A percentile compares a stretch with the other conserved stretches of the same genome.
These are phyloP conservation scores for Phoxinus phoxinus DNA, from an alignment of 2,113 vertebrate genomes.

Conservation along the genomic window DNA sequence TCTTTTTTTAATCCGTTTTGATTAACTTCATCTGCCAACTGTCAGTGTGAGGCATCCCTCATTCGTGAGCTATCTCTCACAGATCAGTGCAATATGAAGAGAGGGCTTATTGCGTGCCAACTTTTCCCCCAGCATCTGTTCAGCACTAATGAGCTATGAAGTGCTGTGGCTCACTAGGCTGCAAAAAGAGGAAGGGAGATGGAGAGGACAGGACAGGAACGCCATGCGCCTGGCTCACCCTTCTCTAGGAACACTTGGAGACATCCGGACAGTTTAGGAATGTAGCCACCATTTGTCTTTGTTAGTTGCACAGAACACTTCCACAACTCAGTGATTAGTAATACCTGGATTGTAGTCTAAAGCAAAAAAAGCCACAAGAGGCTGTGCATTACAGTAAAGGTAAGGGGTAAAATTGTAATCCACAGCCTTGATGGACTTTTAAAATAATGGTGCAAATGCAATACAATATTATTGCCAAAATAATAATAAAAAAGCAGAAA, in stretches of 20 bases:
- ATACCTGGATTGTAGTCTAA: not conserved
- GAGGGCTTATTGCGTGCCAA: conserved; percentile 60
- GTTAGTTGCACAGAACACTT: not conserved
- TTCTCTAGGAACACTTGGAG: conserved; percentile 24
- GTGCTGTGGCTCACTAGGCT: conserved; percentile 52
- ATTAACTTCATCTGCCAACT: conserved; percentile 63
- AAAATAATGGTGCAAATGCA: not conserved
- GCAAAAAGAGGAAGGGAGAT: conserved; percentile 32
- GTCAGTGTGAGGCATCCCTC: conserved; percentile 54
- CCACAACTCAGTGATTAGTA: not conserved
- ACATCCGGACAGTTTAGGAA: not conserved
- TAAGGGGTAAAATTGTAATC: not conserved
- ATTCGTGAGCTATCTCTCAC: conserved; percentile 44
- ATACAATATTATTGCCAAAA: not conserved
- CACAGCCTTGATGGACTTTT: not conserved
- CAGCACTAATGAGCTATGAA: conserved; percentile 63
- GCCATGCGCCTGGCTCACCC: conserved; percentile 37
- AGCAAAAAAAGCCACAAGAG: not conserved
- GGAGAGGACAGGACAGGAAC: conserved; percentile 20
- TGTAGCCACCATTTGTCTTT: conserved; percentile 23
- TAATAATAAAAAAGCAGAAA: not conserved
- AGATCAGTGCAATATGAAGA: conserved; percentile 61
- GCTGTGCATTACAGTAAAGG: not conserved
- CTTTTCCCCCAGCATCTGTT: conserved; percentile 62
- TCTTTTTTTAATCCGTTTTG: conserved; percentile 57